Evolutionary conservation across 2,797 vertebrate species (phyloP), one percentile per base, ranked within the genome.

Genomic region (Bradypodion pumilum): DNA sequence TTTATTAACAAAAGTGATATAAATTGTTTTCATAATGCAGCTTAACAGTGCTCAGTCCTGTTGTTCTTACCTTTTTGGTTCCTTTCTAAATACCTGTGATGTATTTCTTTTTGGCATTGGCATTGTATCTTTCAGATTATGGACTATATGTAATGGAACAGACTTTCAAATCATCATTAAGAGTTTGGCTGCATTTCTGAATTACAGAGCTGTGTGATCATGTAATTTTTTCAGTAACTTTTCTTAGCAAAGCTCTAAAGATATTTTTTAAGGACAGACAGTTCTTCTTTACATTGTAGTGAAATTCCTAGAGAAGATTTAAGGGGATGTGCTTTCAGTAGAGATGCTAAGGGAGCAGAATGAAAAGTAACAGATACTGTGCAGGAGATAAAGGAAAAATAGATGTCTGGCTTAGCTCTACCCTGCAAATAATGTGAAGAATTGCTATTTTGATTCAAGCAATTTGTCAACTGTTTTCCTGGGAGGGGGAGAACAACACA

Each of bases 161-260:
- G 81, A 89, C 85, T 91, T 92, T 94, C 82, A 90, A 89, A 90
- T 92, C 90, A 90, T 86, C 62, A 91, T 92, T 91, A 93, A 86
- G 81, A 68, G 42, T 29, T 66, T 40, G 78, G 73, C 46, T 90
- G 66, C 44, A 12, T 91, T 91, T 87, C 80, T 89, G 84, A 92
- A 82, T 94, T 86, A 86, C n/a, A 85, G 82, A 89, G 69, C 62
- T 82, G 70, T 78, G 83, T 79, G 70, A 75, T 32, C 84, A 70
- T 0, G 0, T 78, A 90, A 86, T 49, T 88, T 25, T 66, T 63
- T 78, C 70, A 35, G 23, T 86, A 84, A 81, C 60, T 82, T 87
- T 89, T 87, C 83, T 75, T 87, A 92, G 72, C 79, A 86, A 86
- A 92, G 84, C 91, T 90, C 72, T 83, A 84, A 74, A 88, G 90